Percentiles rank a stretch among this genome's conserved stretches.
These are phyloP conservation scores for Syngnathus acus DNA, from an alignment of 2,797 vertebrate species.

Conservation along the genomic window DNA sequence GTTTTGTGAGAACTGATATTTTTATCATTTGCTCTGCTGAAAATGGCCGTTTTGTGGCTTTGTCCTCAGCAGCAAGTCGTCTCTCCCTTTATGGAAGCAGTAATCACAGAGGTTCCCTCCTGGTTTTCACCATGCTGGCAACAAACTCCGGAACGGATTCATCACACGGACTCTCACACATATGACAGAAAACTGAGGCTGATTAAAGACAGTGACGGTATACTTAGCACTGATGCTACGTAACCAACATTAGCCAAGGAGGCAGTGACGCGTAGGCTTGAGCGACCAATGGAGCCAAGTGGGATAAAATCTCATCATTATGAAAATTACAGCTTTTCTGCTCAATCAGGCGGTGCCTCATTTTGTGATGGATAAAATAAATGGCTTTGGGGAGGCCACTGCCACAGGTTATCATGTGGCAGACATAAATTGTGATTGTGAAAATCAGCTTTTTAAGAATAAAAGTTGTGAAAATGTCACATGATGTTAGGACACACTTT, in stretches of 20 bases:
- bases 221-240: background rate
- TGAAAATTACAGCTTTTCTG: background rate
- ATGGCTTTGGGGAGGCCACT: background rate
- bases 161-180: slow-evolving; percentile 35
- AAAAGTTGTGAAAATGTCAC: background rate
- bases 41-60: slow-evolving; percentile 47
- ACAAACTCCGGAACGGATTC: slow-evolving; percentile 42
- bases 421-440: background rate
- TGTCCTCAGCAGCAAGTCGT: slow-evolving; percentile 15
- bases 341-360: background rate
- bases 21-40: slow-evolving; percentile 34
- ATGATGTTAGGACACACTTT: background rate
- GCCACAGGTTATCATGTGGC: background rate
- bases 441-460: background rate
- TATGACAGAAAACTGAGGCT: slow-evolving; percentile 10
- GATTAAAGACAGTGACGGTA: slow-evolving; percentile 7
- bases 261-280: background rate
- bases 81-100: slow-evolving; percentile 33
- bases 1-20: slow-evolving; percentile 49
- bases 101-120: slow-evolving; percentile 37
- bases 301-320: background rate
- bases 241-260: background rate
- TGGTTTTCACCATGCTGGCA: slow-evolving; percentile 43
- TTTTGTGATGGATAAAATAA: background rate
- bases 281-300: background rate